Base-by-base conservation (phyloP, 2,113 vertebrate species). In the Bungarus multicinctus region DNA sequence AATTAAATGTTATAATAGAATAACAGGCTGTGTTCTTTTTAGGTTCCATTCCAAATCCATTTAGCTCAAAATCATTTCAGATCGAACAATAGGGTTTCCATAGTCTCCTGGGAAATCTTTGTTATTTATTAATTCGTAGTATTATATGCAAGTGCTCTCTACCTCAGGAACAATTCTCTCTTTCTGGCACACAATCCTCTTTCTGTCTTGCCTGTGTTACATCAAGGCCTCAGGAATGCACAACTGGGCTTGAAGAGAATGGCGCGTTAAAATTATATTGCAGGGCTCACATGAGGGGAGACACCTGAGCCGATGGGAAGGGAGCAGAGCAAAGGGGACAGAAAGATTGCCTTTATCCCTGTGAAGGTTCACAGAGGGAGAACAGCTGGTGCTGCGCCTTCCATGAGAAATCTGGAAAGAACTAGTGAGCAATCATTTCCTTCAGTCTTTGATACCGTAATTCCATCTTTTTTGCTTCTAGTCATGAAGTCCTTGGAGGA, bases 151-250 rank as follows among this genome's bases (percentile, higher is more conserved):
- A 81, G 94, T 64, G 93, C 39, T 85, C 85, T 95, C 92, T 93
- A 96, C 95, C 94, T 96, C 94, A 92, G 95, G 96, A 96, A 95
- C 93, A 94, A 93, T 92, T 96, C 87, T 85, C 30, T 57, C 25
- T 94, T 52, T 96, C 95, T 97, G 95, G 97, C 96, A 96, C 12
- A 6, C 92, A 95, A 90, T 91, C 93, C 95, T 97, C 96, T 97
- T 95, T 96, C 96, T 95, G 94, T 94, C 94, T 95, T 93, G 96
- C 95, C 96, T 96, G 96, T 81, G 93, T 97, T 97, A 97, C 96
- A 94, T 96, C 95, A 96, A 94, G 85, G 94, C 91, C 93, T 96
- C 95, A 96, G 95, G 96, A 97, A 97, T 95, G 93, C 89, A 94
- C 95, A 91, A 87, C 93, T 22, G 90, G 91, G 96, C 96, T 95